Evolutionary conservation across 2,113 vertebrate genomes (phyloP), one percentile per base, ranked within the genome.

Genomic region (Etia nguti): DNA sequence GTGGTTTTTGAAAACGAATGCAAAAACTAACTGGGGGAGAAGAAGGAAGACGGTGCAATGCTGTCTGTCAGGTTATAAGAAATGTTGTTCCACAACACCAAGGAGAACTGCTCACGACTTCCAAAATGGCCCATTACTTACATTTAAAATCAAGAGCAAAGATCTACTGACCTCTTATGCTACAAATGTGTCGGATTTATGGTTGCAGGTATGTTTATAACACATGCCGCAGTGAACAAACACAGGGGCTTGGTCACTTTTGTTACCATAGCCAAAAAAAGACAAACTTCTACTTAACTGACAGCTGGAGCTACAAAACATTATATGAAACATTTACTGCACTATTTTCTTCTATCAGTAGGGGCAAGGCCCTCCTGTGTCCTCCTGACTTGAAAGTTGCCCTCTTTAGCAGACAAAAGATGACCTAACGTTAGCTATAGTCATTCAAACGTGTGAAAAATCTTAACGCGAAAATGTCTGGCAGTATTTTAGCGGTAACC

Each of bases 311-410:
- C 1, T 24, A 12, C 8, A 9, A 26, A 79, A 65, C 48, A 3
- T 18, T 75, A 2, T 31, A 52, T 6, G 18, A 15, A 55, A 60
- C 2, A 8, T 29, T 50, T 36, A 8, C 8, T 46, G 22, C 2
- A 54, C 20, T 56, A 2, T 79, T 75, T 56, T 34, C 11, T 46
- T 4, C 3, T 10, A 16, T 73, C 22, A 34, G 2, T 22, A 8
- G 43, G 59, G 73, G 11, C 57, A 65, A 80, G 87, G 90, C 89
- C 89, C 65, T 57, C 77, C n/a, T 10, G 5, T 34, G 22, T 46
- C 65, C 86, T 79, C 80, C 38, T 24, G 59, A 86, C 62, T 62
- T 77, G 4, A 89, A 93, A 93, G 87, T 92, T 93, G 20, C 59
- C 82, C 83, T 89, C 83, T 86, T 85, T 18, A 29, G 65, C 81